Evolutionary conservation across 2,113 vertebrate species (phyloP), one percentile per base, ranked within the genome.

Genomic region (Physeter macrocephalus): DNA sequence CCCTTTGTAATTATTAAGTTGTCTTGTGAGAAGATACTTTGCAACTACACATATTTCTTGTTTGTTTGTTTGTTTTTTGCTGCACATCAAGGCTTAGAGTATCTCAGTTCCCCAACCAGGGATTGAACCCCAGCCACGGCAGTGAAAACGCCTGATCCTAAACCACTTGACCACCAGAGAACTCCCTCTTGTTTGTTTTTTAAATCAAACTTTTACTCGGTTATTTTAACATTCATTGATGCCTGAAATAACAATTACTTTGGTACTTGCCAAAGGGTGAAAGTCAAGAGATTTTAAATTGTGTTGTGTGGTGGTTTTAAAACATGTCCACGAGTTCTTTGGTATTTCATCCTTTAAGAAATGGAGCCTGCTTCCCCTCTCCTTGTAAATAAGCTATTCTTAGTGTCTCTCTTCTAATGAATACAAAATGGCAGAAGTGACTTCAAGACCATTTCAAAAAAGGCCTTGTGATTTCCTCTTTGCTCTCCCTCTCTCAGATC

Each of bases 191-290:
- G 5, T 57, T 84, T 39, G 4, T 74, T 52, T 92, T 77, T 49
- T 81, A 2, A 80, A 85, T 71, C 46, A 90, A 95, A 75, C 36
- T 25, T 88, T 91, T 52, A 77, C 36, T 13, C 17, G 71, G 23
- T 69, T 57, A 88, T 81, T 81, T 94, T 75, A 74, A 87, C 43
- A 43, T 78, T 25, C 69, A 39, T 83, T 62, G 25, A 62, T 90
- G 20, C 15, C 85, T 62, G 27, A 78, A 94, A 46, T 74, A 93
- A 77, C 77, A n/a, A 83, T 39, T 46, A 59, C 14, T 74, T 61
- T 62, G 49, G 15, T 92, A 61, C 29, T 92, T 84, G 57, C 64
- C 89, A 96, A 95, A 88, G 43, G 64, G 41, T 93, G 52, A 93
- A 72, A 77, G 43, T 86, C n/a, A 81, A 52, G 43, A 54, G 34